phyloP scores from a whole-genome alignment of 2,113 vertebrate species.

The Carettochelys insculpta region DNA sequence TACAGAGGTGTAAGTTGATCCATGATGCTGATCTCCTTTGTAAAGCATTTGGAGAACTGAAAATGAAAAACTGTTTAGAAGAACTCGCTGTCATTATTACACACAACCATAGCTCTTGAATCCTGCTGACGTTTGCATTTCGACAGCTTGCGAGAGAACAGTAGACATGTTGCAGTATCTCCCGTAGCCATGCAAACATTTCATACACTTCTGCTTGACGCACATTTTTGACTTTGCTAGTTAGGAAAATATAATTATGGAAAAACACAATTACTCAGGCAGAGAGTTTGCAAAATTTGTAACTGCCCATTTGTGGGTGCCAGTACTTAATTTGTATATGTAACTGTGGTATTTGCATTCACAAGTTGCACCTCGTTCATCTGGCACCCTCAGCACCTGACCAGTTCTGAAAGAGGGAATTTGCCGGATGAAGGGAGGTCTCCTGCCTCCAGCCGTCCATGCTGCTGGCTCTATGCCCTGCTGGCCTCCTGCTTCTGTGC shows the following conservation, averaged over 20 bases:
- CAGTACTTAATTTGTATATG: not conserved
- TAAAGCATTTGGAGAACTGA: not conserved
- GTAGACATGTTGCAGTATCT: not conserved
- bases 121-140: not conserved
- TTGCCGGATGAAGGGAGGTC: too few species aligned
- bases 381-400: too few species aligned
- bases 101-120: rapidly evolving
- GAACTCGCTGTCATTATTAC: not conserved
- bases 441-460: too few species aligned
- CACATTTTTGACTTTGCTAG: not conserved
- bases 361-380: too few species aligned
- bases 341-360: not conserved
- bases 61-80: not conserved
- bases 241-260: not conserved
- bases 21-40: too few species aligned
- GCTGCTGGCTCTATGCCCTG: too few species aligned
- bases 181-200: not conserved
- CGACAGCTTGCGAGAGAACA: not conserved
- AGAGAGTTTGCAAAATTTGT: not conserved
- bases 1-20: rapidly evolving
- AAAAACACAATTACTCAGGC: not conserved
- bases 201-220: rapidly evolving
- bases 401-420: too few species aligned
- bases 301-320: not conserved
- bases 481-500: too few species aligned